Percentiles rank a stretch among this genome's conserved stretches.
These are phyloP conservation scores for Cinclus cinclus DNA, from an alignment of 2,113 vertebrate species.

Conservation along the genomic window DNA sequence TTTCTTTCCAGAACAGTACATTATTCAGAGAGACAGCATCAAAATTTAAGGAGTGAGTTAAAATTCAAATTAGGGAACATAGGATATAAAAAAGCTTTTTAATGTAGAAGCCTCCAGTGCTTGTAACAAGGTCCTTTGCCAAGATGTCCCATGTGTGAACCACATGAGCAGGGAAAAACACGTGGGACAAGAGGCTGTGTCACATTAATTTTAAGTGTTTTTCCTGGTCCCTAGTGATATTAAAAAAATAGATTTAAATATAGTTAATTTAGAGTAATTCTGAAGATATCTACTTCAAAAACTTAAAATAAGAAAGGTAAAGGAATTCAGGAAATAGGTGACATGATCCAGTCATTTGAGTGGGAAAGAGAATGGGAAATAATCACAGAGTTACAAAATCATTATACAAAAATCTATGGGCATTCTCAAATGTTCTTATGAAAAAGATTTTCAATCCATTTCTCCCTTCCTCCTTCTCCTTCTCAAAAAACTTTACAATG, in stretches of 20 bases:
- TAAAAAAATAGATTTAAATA: not conserved
- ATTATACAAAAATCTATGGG: not conserved
- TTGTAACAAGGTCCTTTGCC: not conserved
- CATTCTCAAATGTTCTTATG: not conserved
- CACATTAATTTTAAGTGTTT: not conserved
- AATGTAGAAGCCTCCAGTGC: not conserved
- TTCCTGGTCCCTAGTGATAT: not conserved
- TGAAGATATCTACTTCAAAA: not conserved
- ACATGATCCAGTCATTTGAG: not conserved
- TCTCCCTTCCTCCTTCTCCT: not conserved
- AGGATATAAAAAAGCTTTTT: not conserved
- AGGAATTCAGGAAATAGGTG: not conserved
- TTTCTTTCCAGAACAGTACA: not conserved
- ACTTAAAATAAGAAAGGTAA: not conserved
- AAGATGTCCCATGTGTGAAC: not conserved
- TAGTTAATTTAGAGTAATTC: not conserved
- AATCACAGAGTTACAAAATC: not conserved
- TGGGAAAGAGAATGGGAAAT: not conserved
- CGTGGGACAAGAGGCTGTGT: not conserved
- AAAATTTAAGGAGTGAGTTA: not conserved
- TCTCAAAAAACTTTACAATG: not conserved
- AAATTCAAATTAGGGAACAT: not conserved
- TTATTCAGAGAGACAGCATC: not conserved
- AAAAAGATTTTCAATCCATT: not conserved
- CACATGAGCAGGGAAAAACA: not conserved